Evolutionary conservation across 1,140 invertebrate genomes (phyloP).

Genomic region (Teleogryllus occipitalis): DNA sequence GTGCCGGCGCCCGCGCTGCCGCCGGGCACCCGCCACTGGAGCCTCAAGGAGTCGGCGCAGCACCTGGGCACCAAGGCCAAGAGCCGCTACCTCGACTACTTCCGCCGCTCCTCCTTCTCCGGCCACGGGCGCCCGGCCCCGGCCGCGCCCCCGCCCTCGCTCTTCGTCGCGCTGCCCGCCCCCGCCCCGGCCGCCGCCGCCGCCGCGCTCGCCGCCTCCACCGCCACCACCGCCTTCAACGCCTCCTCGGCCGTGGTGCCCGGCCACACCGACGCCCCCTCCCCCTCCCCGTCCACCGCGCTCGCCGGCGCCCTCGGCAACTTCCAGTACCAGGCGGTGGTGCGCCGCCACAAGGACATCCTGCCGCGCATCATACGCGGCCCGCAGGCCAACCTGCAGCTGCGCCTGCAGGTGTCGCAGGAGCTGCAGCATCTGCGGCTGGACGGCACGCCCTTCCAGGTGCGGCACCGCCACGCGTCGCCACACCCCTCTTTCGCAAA

Average conservation of each 20-base stretch:
- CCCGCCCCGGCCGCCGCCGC: too few species aligned
- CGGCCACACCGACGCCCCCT: neutral
- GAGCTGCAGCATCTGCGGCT: slow-evolving; percentile 4
- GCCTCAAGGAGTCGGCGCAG: neutral
- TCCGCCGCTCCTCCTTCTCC: neutral
- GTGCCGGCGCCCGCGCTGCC: neutral
- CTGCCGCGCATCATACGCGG: slow-evolving; percentile 16
- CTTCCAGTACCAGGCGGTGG: slow-evolving; percentile 21
- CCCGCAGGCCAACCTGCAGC: slow-evolving; percentile 2
- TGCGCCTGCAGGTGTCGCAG: slow-evolving; percentile 8
- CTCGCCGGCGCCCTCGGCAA: neutral
- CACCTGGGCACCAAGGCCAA: slow-evolving; percentile 8
- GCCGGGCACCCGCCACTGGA: neutral
- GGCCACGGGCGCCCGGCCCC: too few species aligned
- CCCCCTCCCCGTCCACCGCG: too few species aligned
- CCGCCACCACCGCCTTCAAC: slow-evolving; percentile 18
- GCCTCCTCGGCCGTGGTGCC: slow-evolving; percentile 19
- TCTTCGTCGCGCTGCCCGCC: too few species aligned
- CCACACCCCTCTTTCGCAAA: neutral
- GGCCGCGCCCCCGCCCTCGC: too few species aligned
- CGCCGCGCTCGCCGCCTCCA: neutral
- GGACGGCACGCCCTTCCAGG: slow-evolving; percentile 21
- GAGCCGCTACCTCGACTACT: neutral
- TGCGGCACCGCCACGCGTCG: neutral
- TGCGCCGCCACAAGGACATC: slow-evolving; percentile 16